Percentiles rank a stretch among this genome's conserved stretches.
Conservation (phyloP, 2,888 invertebrate genomes). For the Leuctra nigra region DNA sequence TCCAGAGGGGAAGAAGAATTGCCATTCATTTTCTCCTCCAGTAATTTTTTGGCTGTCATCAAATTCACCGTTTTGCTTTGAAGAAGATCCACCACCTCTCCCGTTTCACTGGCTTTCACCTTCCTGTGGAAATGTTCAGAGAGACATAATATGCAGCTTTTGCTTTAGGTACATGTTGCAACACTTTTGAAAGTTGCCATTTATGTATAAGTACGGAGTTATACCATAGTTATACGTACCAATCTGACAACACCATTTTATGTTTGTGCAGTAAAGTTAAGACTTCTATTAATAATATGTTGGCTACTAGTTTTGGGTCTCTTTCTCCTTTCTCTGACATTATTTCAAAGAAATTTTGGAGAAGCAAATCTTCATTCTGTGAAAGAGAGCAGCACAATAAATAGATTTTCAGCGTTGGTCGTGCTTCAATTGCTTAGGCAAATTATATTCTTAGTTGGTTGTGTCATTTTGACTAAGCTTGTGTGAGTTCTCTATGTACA, state of each 20-base stretch:
- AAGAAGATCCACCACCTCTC: conserved; percentile 56
- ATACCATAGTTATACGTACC: conserved; percentile 50
- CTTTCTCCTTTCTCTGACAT: conserved; percentile 41
- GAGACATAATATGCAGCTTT: too few species aligned
- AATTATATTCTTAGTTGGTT: too few species aligned
- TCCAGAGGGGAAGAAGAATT: conserved; percentile 38
- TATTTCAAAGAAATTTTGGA: conserved; percentile 51
- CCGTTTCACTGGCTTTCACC: conserved; percentile 35
- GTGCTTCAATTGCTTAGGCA: too few species aligned
- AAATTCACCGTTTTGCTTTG: conserved; percentile 55
- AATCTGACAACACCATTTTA: conserved; percentile 50
- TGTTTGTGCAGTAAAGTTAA: conserved; percentile 58
- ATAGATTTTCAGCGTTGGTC: too few species aligned
- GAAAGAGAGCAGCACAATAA: conserved; percentile 34
- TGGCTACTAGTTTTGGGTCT: conserved; percentile 53
- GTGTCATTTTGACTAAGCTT: too few species aligned
- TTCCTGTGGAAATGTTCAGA: too few species aligned
- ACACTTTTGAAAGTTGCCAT: too few species aligned
- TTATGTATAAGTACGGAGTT: too few species aligned
- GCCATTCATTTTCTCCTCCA: conserved; percentile 44
- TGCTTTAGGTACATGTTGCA: too few species aligned
- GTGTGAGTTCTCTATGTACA: too few species aligned
- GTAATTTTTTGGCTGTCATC: conserved; percentile 47
- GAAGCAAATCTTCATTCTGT: conserved; percentile 51
- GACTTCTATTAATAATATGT: conserved; percentile 64